phyloP scores from a whole-genome alignment of 2,888 invertebrate species.

The Drosophila sordidapex region DNA sequence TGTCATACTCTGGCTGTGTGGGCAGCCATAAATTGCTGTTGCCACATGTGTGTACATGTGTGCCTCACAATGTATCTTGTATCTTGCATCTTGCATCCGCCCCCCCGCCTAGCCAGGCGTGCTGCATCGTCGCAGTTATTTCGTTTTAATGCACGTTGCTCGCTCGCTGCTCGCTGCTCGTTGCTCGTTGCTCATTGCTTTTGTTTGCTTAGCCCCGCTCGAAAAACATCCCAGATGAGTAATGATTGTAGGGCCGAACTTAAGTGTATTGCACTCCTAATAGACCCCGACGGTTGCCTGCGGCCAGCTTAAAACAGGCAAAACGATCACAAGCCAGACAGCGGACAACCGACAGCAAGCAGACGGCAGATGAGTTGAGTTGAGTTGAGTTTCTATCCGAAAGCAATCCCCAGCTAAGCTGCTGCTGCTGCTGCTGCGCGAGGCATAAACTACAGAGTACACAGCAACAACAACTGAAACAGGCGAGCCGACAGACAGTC shows the following conservation, averaged over 20 bases:
- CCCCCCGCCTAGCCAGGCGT: slow-evolving; percentile 35
- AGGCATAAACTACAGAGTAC: slow-evolving; percentile 50
- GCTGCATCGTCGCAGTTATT: slow-evolving; percentile 37
- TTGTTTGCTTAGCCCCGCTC: slow-evolving; percentile 54
- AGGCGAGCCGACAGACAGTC: slow-evolving; percentile 17
- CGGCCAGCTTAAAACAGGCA: slow-evolving; percentile 58
- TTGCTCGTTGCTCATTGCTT: slow-evolving; percentile 47
- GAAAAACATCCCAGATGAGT: slow-evolving; percentile 65
- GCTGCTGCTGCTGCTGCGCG: slow-evolving; percentile 28
- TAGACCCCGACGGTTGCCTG: slow-evolving; percentile 59
- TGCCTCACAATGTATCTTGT: slow-evolving; percentile 45
- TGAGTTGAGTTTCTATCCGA: slow-evolving; percentile 40
- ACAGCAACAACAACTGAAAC: slow-evolving; percentile 17
- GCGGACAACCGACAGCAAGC: not conserved
- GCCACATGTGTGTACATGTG: slow-evolving; percentile 44
- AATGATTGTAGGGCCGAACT: slow-evolving; percentile 73
- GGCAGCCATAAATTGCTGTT: slow-evolving; percentile 71
- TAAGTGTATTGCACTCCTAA: slow-evolving; percentile 57
- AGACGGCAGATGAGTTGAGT: slow-evolving; percentile 24
- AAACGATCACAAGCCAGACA: slow-evolving; percentile 7
- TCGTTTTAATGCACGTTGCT: slow-evolving; percentile 36
- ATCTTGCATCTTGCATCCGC: not conserved
- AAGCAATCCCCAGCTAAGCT: slow-evolving; percentile 71
- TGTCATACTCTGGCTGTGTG: slow-evolving; percentile 76
- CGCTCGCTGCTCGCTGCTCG: slow-evolving; percentile 25